These are phyloP conservation scores for Barbus barbus DNA, from an alignment of 2,113 vertebrate genomes.

Conservation along the genomic window DNA sequence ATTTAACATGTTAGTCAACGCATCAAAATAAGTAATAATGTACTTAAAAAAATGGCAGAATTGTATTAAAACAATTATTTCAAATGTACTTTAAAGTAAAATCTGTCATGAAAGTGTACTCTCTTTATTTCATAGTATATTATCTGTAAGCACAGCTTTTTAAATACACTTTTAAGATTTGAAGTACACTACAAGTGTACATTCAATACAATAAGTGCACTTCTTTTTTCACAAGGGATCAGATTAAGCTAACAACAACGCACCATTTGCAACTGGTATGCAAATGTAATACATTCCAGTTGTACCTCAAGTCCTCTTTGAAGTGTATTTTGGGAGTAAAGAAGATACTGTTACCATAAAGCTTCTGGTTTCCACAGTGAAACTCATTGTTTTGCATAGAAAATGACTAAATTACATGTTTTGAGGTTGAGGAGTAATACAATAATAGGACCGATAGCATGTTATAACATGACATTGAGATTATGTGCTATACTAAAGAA, in stretches of 20 bases:
- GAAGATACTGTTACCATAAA: conserved; percentile 29
- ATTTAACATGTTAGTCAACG: too few relatives aligned
- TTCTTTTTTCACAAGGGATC: background rate
- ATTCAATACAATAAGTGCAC: background rate
- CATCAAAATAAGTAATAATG: too few relatives aligned
- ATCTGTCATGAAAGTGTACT: too few relatives aligned
- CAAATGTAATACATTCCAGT: conserved; percentile 28
- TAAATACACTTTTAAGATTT: background rate
- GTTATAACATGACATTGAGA: conserved; percentile 25
- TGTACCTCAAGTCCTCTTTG: conserved; percentile 25
- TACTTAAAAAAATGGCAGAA: too few relatives aligned
- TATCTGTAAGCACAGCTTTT: background rate
- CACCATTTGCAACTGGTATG: background rate
- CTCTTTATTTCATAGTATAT: background rate
- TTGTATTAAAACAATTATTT: too few relatives aligned
- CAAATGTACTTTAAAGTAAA: background rate
- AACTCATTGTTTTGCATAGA: conserved; percentile 16
- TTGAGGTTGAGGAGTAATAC: conserved; percentile 9
- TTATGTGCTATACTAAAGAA: background rate
- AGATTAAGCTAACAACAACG: background rate
- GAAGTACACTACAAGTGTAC: background rate
- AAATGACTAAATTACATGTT: conserved; percentile 26
- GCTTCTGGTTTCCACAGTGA: conserved; percentile 29
- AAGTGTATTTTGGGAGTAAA: background rate
- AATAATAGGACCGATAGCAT: conserved; percentile 12